Base-by-base conservation (phyloP, 2,888 invertebrate species). In the Pristionchus entomophagus region DNA sequence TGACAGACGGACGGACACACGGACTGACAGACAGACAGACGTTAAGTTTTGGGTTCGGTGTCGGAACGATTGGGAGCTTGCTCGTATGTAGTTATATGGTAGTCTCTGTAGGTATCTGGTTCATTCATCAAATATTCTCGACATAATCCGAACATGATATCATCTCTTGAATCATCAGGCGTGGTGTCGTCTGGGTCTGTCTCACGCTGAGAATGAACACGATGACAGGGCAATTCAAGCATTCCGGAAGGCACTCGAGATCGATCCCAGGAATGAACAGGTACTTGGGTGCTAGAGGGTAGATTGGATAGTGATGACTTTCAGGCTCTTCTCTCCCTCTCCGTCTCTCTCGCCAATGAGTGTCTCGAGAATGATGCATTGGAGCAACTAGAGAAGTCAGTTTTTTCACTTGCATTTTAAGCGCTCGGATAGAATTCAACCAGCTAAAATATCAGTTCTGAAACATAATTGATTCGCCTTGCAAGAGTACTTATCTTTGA, bases 201-300 rank as follows among this genome's bases (percentile, higher is more conserved):
- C 97, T 49, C 98, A 98, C 94, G 97, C 99, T 59, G 97, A 99
- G 95, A 99, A 99, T 95, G 99, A 99, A 95, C 97, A 96, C 94
- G 99, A 99, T 94, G 96, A 97, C 4, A 95, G 96, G 90, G 97
- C 97, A 17, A 99, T 99, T 91, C 96, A 96, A 77, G 99, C 99
- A 0, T 95, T 99, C 49, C 96, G 96, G 93, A 96, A 96, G 94
- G 94, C 91, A 78, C 85, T 93, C n/a, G 87, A 91, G 51, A 88
- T 93, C 81, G 89, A 92, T 29, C 88, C 92, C 10, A 78, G 73
- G 22, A 92, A 91, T 86, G 85, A 89, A 85, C 91, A 92, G 86
- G 89, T 87, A 59, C 6, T 1, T 41, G 5, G 32, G 22, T 14
- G 5, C 56, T 22, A 8, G 10, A 56, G 5, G 56, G 10, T 8